Evolutionary conservation across 2,797 vertebrate genomes (phyloP).

Genomic region (Sebastes cheni): DNA sequence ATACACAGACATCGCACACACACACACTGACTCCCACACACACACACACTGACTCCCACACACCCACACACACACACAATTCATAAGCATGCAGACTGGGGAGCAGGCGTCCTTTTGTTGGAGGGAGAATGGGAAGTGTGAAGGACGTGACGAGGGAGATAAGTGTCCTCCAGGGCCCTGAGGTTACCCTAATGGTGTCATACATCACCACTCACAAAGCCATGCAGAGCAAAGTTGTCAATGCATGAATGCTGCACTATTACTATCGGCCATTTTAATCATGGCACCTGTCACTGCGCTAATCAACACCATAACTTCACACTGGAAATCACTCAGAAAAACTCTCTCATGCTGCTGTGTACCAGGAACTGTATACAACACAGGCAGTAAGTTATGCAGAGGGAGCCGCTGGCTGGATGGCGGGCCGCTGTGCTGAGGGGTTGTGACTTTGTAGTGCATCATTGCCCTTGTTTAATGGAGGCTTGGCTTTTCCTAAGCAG

Average conservation of each 20-base stretch:
- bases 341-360: constrained; percentile 60
- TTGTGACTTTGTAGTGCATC: constrained; percentile 80
- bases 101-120: constrained; percentile 80
- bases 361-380: constrained; percentile 62
- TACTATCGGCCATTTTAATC: constrained; percentile 87
- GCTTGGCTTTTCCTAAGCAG: constrained; percentile 78
- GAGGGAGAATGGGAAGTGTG: constrained; percentile 82
- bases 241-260: constrained; percentile 86
- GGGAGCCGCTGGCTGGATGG: constrained; percentile 17
- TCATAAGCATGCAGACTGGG: constrained; percentile 79
- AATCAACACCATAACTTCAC: constrained; percentile 87
- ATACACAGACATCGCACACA: constrained; percentile 21
- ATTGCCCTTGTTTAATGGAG: constrained; percentile 79
- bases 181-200: constrained; percentile 87
- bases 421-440: constrained; percentile 43
- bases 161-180: constrained; percentile 84
- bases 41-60: constrained; percentile 39
- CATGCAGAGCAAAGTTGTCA: constrained; percentile 86
- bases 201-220: constrained; percentile 87
- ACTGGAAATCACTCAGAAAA: constrained; percentile 79
- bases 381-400: constrained; percentile 61
- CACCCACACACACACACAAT: constrained; percentile 57
- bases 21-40: constrained; percentile 21
- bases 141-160: constrained; percentile 85
- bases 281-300: constrained; percentile 85